These are phyloP conservation scores for Candoia aspera DNA, from an alignment of 2,113 vertebrate genomes.

Conservation along the genomic window DNA sequence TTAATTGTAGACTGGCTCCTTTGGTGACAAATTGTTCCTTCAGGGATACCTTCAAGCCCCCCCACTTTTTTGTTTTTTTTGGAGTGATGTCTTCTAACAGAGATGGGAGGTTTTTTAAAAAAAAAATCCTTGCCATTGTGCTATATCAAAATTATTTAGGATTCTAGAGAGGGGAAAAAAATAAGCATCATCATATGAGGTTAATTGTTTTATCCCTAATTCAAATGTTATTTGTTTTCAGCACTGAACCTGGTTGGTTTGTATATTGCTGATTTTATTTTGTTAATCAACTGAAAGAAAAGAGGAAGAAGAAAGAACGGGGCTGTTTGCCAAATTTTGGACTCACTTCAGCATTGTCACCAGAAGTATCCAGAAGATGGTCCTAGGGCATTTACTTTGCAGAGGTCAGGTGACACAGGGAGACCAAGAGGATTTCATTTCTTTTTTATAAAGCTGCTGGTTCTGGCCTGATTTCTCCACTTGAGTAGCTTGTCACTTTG, in stretches of 20 bases:
- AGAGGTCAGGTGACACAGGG: neutral
- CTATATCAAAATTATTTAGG: neutral
- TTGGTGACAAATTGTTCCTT: neutral
- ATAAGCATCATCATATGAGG: neutral
- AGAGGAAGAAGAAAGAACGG: neutral
- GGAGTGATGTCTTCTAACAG: neutral
- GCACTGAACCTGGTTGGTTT: neutral
- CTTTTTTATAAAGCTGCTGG: neutral
- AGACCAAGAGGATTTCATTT: neutral
- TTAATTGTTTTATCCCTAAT: neutral
- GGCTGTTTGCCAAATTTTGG: neutral
- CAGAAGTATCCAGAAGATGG: neutral
- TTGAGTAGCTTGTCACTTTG: neutral
- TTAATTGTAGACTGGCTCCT: neutral
- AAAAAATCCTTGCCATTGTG: neutral
- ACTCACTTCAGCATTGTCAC: neutral
- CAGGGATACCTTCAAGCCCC: neutral
- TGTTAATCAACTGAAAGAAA: neutral
- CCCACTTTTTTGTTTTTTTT: neutral
- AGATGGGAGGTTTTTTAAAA: neutral
- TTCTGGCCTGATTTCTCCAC: neutral
- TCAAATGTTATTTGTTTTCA: neutral
- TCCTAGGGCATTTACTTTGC: too few species aligned
- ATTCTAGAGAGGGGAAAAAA: neutral
- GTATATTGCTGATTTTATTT: neutral